A percentile compares a stretch with the other conserved stretches of the same genome.
These are phyloP conservation scores for Gallinago nigripennis DNA, from an alignment of 2,797 vertebrate species.

Conservation along the genomic window DNA sequence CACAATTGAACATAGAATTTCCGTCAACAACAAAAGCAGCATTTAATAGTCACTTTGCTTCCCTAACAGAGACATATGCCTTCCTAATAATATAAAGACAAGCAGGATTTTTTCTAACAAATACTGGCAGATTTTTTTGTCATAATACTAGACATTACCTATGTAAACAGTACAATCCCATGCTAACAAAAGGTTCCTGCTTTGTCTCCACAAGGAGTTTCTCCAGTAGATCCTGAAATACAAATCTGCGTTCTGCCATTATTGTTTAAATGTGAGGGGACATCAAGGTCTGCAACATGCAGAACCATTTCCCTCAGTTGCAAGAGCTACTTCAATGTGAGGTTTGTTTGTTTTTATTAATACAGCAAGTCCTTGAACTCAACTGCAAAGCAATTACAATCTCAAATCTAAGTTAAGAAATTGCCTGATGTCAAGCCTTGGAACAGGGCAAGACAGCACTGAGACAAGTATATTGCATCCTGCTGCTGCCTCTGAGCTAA, in stretches of 20 bases:
- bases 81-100: background rate
- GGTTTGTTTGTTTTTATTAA: background rate
- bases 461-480: background rate
- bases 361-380: background rate
- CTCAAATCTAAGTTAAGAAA: background rate
- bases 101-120: constrained; percentile 5
- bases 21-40: background rate
- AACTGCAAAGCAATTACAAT: background rate
- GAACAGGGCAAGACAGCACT: background rate
- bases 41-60: background rate
- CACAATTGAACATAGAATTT: background rate
- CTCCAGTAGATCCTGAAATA: background rate
- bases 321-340: background rate
- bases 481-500: background rate
- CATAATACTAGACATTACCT: background rate
- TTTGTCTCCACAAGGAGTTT: background rate
- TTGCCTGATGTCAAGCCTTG: background rate
- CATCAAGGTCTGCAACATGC: background rate
- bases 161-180: background rate
- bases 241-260: background rate
- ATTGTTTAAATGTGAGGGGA: background rate
- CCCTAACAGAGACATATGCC: background rate
- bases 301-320: background rate
- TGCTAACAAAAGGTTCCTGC: background rate
- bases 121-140: background rate